phyloP scores from a whole-genome alignment of 2,797 vertebrate species.

The Gephyroberyx darwinii region DNA sequence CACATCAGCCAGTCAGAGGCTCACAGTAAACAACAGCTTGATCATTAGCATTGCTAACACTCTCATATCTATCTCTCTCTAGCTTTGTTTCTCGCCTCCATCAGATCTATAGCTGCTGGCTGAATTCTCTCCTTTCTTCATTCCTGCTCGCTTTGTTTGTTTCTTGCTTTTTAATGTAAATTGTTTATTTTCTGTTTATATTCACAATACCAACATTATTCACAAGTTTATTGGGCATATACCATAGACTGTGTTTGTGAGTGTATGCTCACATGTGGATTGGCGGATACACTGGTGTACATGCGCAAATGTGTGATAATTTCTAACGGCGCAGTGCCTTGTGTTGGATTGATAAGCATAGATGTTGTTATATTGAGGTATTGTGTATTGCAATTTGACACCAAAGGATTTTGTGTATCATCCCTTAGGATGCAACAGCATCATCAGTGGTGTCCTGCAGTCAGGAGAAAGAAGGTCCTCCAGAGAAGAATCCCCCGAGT shows the following conservation, averaged over 20 bases:
- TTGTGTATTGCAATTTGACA: not conserved
- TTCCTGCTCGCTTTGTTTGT: slow-evolving; percentile 3
- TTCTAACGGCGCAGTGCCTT: not conserved
- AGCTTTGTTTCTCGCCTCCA: slow-evolving; percentile 20
- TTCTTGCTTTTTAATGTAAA: slow-evolving; percentile 20
- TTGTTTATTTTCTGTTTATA: slow-evolving; percentile 26
- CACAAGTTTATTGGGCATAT: slow-evolving; percentile 31
- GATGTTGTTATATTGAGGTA: not conserved
- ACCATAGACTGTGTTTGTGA: not conserved
- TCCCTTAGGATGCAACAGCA: slow-evolving; percentile 72
- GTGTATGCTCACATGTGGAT: not conserved
- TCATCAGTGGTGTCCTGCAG: slow-evolving; percentile 81
- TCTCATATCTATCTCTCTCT: not conserved
- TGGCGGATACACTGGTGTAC: not conserved
- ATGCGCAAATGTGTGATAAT: not conserved
- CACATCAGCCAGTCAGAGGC: slow-evolving; percentile 10
- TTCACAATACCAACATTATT: slow-evolving; percentile 40
- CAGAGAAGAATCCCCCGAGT: slow-evolving; percentile 76
- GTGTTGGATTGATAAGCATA: not conserved
- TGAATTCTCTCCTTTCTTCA: slow-evolving; percentile 18
- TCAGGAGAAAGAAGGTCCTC: slow-evolving; percentile 81
- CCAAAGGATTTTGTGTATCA: not conserved
- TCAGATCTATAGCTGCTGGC: slow-evolving; percentile 14
- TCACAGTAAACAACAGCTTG: slow-evolving; percentile 36
- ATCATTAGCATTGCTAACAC: slow-evolving; percentile 37